Evolutionary conservation across 2,888 invertebrate genomes (phyloP), one percentile per base, ranked within the genome.

Genomic region (Cheilosia scutellata): DNA sequence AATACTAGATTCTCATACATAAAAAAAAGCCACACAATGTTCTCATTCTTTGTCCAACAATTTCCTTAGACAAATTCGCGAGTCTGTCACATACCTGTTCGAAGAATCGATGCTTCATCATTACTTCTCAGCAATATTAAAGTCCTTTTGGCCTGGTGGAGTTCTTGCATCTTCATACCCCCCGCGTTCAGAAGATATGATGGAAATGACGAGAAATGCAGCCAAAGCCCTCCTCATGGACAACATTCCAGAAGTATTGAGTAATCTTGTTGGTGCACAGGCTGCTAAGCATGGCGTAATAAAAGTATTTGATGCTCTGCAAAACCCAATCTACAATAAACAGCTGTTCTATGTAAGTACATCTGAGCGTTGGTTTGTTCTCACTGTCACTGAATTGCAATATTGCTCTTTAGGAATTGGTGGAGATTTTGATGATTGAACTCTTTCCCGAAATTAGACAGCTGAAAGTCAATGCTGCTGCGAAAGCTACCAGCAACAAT

Each of bases 61-160:
- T 47, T 42, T 33, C 33, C 92, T 29, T 91, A 96, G 97, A 88
- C 97, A 98, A 94, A 96, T 98, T 68, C 94, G 97, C 88, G 97
- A 97, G 89, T 97, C 96, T 0, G 95, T 98, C 65, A 94, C 95
- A 33, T 97, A 97, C 96, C 93, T 97, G 88, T 96, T 97, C 90
- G 97, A 97, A 11, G 98, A 98, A 91, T 96, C 96, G 84, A 98
- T 98, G 97, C 92, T 98, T 78, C 96, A 97, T 90, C 97, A 96
- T 91, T 98, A 98, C 91, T 95, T 96, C 58, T 95, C 96, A 77
- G 94, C 96, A 33, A 94, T 97, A 83, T 94, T 96, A 72, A 97
- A 97, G 91, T 96, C 96, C 1, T 96, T 97, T 95, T 98, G 98
- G 98, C 97, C 97, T 0, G 96, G 96, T 68, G 97, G 97, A 2